phyloP scores from a whole-genome alignment of 2,888 invertebrate genomes.

The Cepaea hortensis region DNA sequence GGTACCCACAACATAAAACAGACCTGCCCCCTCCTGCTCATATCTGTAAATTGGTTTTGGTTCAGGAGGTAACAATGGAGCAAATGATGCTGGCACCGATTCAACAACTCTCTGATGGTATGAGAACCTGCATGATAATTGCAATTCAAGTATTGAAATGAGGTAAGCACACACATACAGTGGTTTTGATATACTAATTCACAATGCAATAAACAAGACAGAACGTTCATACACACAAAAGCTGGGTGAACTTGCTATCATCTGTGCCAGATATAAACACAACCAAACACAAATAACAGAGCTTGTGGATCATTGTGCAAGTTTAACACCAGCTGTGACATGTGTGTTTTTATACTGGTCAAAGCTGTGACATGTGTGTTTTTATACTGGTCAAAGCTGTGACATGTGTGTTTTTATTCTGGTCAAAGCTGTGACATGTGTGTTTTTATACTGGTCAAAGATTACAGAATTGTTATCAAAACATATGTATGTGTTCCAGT shows the following conservation, averaged over 20 bases:
- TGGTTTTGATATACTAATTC: not conserved
- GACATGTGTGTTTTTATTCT: no score
- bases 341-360: no score
- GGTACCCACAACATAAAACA: conserved; percentile 69
- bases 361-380: no score
- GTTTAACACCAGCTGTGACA: no score
- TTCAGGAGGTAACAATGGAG: conserved; percentile 87
- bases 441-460: no score
- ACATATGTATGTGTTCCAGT: no score
- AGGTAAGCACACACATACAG: not conserved
- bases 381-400: no score
- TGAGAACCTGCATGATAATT: conserved; percentile 81
- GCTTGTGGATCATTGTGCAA: no score
- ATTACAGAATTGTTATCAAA: no score
- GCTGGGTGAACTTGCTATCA: not conserved
- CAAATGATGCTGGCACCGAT: conserved; percentile 92
- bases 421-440: no score
- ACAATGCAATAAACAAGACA: no score
- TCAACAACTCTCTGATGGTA: conserved; percentile 95
- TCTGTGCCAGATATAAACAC: not conserved
- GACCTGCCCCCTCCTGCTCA: conserved; percentile 91
- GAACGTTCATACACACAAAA: not conserved
- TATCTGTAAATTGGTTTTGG: conserved; percentile 89
- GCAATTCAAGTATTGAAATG: not conserved
- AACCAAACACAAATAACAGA: no score